These are phyloP conservation scores for Galagoides demidoff DNA, from an alignment of 2,797 vertebrate species.

Conservation along the genomic window DNA sequence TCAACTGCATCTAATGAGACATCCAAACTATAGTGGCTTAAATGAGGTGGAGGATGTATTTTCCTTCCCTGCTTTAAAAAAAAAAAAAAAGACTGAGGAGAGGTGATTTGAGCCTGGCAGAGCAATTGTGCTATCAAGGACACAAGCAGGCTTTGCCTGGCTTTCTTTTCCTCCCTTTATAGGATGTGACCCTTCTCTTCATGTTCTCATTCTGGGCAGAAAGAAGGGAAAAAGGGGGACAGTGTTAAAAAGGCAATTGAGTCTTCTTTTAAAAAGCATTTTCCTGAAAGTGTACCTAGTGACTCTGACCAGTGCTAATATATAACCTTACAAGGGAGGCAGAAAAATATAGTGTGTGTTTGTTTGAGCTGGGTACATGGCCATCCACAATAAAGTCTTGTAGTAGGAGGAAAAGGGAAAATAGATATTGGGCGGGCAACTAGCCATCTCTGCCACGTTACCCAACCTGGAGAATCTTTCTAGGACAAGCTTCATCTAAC, in stretches of 20 bases:
- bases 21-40: background rate
- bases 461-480: background rate
- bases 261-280: background rate
- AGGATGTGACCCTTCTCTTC: background rate
- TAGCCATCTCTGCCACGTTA: background rate
- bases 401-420: background rate
- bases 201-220: background rate
- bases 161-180: background rate
- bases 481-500: background rate
- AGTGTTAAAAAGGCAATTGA: background rate
- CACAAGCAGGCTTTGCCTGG: background rate
- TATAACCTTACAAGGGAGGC: background rate
- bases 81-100: background rate
- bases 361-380: background rate
- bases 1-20: background rate
- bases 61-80: background rate
- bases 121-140: background rate
- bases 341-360: background rate
- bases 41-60: background rate
- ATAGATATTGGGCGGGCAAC: background rate
- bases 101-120: background rate
- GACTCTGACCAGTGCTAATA: slow-evolving; percentile 6
- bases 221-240: background rate
- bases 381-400: background rate
- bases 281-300: background rate